Evolutionary conservation across 2,113 vertebrate species (phyloP).

Genomic region (Dipodomys ordii): DNA sequence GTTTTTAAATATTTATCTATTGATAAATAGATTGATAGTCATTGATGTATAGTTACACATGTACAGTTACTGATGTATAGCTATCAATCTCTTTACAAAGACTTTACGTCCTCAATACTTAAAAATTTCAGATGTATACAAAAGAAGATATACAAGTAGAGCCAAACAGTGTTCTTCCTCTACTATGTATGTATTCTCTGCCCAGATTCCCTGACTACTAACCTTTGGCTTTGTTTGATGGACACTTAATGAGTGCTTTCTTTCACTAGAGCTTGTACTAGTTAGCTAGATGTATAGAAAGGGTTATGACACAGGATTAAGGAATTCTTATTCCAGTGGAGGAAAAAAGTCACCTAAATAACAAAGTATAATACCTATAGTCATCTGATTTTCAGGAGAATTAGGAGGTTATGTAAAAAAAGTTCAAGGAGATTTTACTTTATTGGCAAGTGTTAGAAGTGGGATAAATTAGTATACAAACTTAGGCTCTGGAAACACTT

Average conservation of each 20-base stretch:
- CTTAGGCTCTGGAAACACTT: background rate
- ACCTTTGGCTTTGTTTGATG: background rate
- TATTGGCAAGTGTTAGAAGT: background rate
- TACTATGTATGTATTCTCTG: background rate
- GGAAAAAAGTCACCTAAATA: conserved; percentile 39
- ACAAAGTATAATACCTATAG: background rate
- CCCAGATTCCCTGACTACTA: background rate
- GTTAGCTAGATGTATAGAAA: background rate
- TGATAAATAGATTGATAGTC: background rate
- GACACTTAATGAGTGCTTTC: background rate
- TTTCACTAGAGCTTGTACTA: background rate
- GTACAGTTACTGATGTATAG: too few species aligned
- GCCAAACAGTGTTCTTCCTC: background rate
- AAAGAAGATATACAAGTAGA: background rate
- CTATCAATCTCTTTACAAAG: background rate
- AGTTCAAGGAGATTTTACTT: background rate
- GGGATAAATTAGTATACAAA: background rate
- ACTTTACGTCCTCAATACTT: background rate
- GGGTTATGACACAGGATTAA: background rate
- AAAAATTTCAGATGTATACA: background rate
- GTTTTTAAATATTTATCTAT: conserved; percentile 14
- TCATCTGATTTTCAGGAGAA: conserved; percentile 26
- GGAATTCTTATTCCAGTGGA: background rate
- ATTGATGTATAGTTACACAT: background rate
- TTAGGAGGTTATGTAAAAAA: conserved; percentile 30